These are phyloP conservation scores for Esperia sulphurella DNA, from an alignment of 2,888 invertebrate species.

Conservation along the genomic window DNA sequence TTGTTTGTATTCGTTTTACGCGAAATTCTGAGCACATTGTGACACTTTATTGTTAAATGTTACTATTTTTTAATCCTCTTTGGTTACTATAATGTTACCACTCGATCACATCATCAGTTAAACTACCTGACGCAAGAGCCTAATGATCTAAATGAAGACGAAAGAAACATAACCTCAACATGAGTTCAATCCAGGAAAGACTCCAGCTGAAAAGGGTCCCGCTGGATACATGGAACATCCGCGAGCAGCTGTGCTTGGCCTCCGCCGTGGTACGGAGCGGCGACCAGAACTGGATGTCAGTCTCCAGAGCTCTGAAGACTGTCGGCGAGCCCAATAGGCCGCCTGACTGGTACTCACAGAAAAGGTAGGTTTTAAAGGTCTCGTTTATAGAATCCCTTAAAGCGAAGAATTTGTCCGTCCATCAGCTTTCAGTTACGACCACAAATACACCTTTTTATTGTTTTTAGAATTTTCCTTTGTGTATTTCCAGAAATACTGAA, in stretches of 20 bases:
- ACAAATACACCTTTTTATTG: no score
- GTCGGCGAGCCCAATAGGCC: conserved; percentile 87
- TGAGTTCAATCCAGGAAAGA: conserved; percentile 70
- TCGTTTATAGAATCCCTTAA: background rate
- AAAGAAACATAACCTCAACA: conserved; percentile 26
- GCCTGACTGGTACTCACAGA: conserved; percentile 92
- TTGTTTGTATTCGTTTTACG: no score
- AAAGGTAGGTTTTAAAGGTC: conserved; percentile 41
- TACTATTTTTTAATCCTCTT: no score
- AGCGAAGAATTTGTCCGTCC: background rate
- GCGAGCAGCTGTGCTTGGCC: conserved; percentile 91
- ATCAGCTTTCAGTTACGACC: background rate
- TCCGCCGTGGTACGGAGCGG: conserved; percentile 91
- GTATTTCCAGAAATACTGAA: no score
- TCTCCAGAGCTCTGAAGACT: conserved; percentile 88
- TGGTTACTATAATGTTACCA: no score
- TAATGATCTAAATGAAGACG: background rate
- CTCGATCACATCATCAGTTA: background rate
- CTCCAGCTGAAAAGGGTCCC: conserved; percentile 83
- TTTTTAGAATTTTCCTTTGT: no score
- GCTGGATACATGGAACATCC: conserved; percentile 90
- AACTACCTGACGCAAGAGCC: background rate
- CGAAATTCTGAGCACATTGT: background rate
- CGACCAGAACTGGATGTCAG: conserved; percentile 95
- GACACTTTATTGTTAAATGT: background rate